These are phyloP conservation scores for Clarias pachynema DNA, from an alignment of 2,797 vertebrate species.

Conservation along the genomic window DNA sequence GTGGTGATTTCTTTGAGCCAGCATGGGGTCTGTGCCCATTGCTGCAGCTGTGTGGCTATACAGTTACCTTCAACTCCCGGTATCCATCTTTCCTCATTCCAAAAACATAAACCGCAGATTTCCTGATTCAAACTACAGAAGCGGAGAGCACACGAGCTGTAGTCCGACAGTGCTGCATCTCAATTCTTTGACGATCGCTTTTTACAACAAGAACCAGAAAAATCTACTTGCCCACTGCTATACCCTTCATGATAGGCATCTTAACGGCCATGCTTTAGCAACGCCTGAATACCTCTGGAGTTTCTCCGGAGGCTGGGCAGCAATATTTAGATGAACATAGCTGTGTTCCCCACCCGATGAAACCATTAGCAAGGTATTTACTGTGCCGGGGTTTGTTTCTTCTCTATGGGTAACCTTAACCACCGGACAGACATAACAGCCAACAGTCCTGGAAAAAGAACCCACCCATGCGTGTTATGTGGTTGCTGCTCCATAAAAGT, in stretches of 20 bases:
- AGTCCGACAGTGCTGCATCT: not conserved
- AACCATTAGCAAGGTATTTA: constrained; percentile 70
- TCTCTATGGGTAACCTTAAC: constrained; percentile 68
- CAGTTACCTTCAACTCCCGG: constrained; percentile 73
- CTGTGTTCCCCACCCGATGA: constrained; percentile 51
- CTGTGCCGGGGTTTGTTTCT: constrained; percentile 67
- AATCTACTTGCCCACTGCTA: not conserved
- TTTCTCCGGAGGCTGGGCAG: constrained; percentile 58
- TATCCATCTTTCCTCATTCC: constrained; percentile 74
- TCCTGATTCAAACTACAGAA: constrained; percentile 55
- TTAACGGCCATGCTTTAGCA: constrained; percentile 2
- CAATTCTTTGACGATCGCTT: constrained; percentile 19
- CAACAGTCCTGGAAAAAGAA: constrained; percentile 63
- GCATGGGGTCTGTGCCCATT: constrained; percentile 63
- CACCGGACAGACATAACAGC: constrained; percentile 62
- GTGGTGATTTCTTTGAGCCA: constrained; percentile 32
- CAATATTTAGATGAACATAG: constrained; percentile 69
- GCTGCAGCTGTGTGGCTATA: constrained; percentile 78
- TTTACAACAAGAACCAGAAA: not conserved
- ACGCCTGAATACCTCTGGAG: constrained; percentile 7
- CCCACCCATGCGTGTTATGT: constrained; percentile 62
- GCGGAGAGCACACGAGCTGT: not conserved
- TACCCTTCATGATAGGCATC: constrained; percentile 8
- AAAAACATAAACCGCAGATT: constrained; percentile 71
- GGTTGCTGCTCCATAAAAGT: constrained; percentile 57